A percentile compares a stretch with the other conserved stretches of the same genome.
Conservation (phyloP, 2,797 vertebrate species). For the Sebastolobus alascanus region DNA sequence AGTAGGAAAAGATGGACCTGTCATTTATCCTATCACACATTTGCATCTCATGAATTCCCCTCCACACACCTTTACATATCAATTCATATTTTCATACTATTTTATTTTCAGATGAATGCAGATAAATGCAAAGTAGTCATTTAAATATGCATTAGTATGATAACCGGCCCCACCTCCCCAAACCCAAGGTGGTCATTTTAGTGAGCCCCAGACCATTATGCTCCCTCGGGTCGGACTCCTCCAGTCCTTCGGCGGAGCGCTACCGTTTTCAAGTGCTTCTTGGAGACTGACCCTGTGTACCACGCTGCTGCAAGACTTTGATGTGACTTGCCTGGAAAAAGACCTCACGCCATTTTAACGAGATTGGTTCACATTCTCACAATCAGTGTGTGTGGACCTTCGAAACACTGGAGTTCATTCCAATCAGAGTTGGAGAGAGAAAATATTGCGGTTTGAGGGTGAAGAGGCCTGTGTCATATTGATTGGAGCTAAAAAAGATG, state of each 20-base stretch:
- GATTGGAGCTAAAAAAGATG: slow-evolving; percentile 78
- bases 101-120: slow-evolving; percentile 84
- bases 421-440: slow-evolving; percentile 80
- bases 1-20: slow-evolving; percentile 80
- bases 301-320: slow-evolving; percentile 30
- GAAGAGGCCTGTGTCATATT: slow-evolving; percentile 74
- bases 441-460: slow-evolving; percentile 42
- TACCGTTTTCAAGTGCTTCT: slow-evolving; percentile 56
- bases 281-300: slow-evolving; percentile 46
- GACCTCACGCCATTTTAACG: slow-evolving; percentile 34
- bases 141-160: slow-evolving; percentile 86
- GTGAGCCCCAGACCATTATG: slow-evolving; percentile 59
- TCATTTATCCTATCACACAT: slow-evolving; percentile 74
- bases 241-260: background rate
- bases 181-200: slow-evolving; percentile 71
- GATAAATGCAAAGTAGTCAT: slow-evolving; percentile 85
- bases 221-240: slow-evolving; percentile 45
- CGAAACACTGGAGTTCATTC: slow-evolving; percentile 75
- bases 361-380: slow-evolving; percentile 65
- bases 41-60: slow-evolving; percentile 87
- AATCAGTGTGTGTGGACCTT: slow-evolving; percentile 71
- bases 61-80: slow-evolving; percentile 57
- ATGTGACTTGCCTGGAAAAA: slow-evolving; percentile 62
- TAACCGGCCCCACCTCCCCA: slow-evolving; percentile 38
- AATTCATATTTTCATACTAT: slow-evolving; percentile 64